Conservation (phyloP, 2,888 invertebrate species). For the Sepiola atlantica region DNA sequence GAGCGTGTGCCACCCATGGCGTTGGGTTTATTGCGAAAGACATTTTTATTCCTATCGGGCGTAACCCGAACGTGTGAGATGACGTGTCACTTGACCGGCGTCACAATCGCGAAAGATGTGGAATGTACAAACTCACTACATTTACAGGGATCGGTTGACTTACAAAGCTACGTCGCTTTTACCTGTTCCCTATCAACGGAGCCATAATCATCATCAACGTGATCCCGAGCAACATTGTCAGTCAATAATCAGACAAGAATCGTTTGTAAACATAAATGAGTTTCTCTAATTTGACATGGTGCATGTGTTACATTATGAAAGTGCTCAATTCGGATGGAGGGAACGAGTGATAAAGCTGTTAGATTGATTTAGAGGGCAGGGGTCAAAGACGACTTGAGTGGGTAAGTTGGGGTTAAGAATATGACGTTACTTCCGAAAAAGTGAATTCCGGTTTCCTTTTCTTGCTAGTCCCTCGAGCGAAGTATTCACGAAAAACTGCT, state of each 20-base stretch:
- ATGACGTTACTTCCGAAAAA: too few species aligned
- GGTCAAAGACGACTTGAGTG: too few species aligned
- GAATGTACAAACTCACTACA: not conserved
- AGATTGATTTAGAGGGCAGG: too few species aligned
- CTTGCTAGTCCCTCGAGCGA: too few species aligned
- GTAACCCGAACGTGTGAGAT: not conserved
- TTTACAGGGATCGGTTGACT: not conserved
- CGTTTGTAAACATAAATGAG: too few species aligned
- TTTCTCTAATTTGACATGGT: too few species aligned
- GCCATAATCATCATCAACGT: not conserved
- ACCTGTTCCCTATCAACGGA: not conserved
- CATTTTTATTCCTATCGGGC: not conserved
- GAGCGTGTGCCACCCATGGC: not conserved
- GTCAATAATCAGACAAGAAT: not conserved
- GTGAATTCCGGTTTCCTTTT: too few species aligned
- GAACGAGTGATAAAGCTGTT: too few species aligned
- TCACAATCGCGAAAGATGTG: not conserved
- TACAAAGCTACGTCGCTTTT: not conserved
- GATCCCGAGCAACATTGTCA: not conserved
- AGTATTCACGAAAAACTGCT: too few species aligned
- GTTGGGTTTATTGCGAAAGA: not conserved
- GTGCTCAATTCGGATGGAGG: too few species aligned
- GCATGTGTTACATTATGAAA: too few species aligned
- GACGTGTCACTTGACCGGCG: not conserved
- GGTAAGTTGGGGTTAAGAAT: too few species aligned